phyloP scores from a whole-genome alignment of 2,797 vertebrate genomes.

The Rhynchotus rufescens region DNA sequence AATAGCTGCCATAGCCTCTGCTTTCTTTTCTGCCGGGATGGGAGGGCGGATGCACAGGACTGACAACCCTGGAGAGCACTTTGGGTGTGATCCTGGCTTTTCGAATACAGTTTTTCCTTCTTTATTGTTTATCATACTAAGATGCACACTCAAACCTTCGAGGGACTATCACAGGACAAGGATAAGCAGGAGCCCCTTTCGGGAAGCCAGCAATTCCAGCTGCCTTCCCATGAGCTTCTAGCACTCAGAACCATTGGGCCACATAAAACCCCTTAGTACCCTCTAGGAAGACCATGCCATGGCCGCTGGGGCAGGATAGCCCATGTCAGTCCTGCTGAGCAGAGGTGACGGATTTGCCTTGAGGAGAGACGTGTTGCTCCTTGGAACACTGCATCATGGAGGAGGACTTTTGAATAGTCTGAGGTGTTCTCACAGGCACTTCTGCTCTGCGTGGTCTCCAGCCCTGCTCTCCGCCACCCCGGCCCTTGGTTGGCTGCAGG shows the following conservation, averaged over 20 bases:
- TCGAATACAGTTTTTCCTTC: neutral
- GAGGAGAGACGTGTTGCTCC: neutral
- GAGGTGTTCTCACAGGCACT: neutral
- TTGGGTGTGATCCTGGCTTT: neutral
- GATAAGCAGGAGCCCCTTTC: neutral
- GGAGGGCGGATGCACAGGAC: neutral
- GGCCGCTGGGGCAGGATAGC: neutral
- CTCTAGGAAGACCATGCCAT: neutral
- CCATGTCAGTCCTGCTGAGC: neutral
- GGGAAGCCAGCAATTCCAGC: neutral
- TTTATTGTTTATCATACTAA: neutral
- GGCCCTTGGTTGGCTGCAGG: neutral
- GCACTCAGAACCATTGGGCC: neutral
- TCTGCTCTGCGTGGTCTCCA: neutral
- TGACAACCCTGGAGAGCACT: neutral
- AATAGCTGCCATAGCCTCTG: neutral
- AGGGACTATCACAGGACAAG: neutral
- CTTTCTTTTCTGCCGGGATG: neutral
- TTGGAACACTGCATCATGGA: neutral
- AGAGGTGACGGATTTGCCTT: neutral
- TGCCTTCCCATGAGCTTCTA: neutral
- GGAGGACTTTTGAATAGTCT: neutral
- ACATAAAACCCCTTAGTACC: neutral
- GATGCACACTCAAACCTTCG: neutral
- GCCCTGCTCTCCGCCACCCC: neutral